Conservation (phyloP, 2,113 vertebrate genomes). For the Pardalotus punctatus region DNA sequence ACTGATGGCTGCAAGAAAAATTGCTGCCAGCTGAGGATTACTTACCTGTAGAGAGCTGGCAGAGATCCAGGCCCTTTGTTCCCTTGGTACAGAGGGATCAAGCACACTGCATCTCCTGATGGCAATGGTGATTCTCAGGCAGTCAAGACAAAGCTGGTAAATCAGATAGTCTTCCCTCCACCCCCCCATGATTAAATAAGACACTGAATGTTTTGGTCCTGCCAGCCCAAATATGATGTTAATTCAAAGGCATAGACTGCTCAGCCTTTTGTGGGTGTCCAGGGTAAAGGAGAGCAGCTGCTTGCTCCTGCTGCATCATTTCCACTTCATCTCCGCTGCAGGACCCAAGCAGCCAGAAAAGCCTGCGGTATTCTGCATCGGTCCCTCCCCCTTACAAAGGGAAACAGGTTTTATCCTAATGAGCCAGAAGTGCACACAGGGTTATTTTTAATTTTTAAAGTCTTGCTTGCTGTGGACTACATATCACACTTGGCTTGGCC, state of each 20-base stretch:
- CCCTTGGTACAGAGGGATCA: background rate
- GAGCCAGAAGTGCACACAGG: background rate
- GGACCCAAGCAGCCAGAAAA: background rate
- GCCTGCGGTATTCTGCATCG: background rate
- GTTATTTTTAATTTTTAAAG: background rate
- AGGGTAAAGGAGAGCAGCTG: slow-evolving; percentile 9
- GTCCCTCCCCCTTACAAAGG: background rate
- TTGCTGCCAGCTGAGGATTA: background rate
- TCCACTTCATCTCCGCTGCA: background rate
- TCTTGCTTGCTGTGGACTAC: background rate
- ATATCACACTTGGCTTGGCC: background rate
- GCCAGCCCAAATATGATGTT: background rate
- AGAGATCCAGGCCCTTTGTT: slow-evolving; percentile 24
- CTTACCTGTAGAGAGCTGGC: slow-evolving; percentile 1
- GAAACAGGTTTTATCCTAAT: background rate
- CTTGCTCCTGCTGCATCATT: background rate
- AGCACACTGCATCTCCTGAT: background rate
- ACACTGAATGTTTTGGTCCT: background rate
- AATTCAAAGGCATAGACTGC: slow-evolving; percentile 3
- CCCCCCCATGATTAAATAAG: background rate
- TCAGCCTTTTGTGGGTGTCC: background rate
- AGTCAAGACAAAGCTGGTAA: background rate
- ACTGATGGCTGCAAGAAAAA: background rate
- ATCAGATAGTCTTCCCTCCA: background rate
- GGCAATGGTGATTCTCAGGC: background rate